These are phyloP conservation scores for Trachops cirrhosus DNA, from an alignment of 2,797 vertebrate species.

Conservation along the genomic window DNA sequence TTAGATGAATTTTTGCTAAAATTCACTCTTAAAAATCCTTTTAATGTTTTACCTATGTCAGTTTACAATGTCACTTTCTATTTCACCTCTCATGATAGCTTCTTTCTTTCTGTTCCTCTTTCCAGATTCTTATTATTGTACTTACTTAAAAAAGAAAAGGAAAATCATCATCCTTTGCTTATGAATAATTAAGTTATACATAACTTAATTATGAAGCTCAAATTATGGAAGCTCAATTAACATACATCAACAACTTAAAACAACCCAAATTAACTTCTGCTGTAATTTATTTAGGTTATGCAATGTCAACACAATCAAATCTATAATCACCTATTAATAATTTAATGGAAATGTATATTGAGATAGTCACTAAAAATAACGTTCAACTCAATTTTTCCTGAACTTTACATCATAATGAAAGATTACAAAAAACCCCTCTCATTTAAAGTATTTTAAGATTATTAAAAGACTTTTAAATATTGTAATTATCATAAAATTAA, in stretches of 20 bases:
- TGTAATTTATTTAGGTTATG: slow-evolving; percentile 50
- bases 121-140: slow-evolving; percentile 74
- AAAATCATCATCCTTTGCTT: slow-evolving; percentile 64
- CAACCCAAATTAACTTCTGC: slow-evolving; percentile 57
- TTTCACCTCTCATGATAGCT: slow-evolving; percentile 67
- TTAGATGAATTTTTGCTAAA: slow-evolving; percentile 70
- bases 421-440: slow-evolving; percentile 1
- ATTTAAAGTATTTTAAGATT: slow-evolving; percentile 39
- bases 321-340: slow-evolving; percentile 50
- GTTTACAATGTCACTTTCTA: slow-evolving; percentile 66
- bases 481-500: slow-evolving; percentile 33
- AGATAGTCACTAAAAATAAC: slow-evolving; percentile 47
- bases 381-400: slow-evolving; percentile 47
- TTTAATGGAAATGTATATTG: slow-evolving; percentile 32
- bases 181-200: slow-evolving; percentile 62
- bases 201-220: too few species aligned
- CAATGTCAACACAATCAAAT: slow-evolving; percentile 55
- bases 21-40: slow-evolving; percentile 67
- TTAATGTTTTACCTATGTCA: slow-evolving; percentile 69
- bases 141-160: slow-evolving; percentile 64
- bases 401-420: slow-evolving; percentile 27
- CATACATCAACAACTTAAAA: slow-evolving; percentile 63
- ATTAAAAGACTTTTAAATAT: slow-evolving; percentile 22
- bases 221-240: slow-evolving; percentile 25
- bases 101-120: slow-evolving; percentile 84